Base-by-base conservation (phyloP, 2,113 vertebrate species). In the Xiphophorus hellerii region DNA sequence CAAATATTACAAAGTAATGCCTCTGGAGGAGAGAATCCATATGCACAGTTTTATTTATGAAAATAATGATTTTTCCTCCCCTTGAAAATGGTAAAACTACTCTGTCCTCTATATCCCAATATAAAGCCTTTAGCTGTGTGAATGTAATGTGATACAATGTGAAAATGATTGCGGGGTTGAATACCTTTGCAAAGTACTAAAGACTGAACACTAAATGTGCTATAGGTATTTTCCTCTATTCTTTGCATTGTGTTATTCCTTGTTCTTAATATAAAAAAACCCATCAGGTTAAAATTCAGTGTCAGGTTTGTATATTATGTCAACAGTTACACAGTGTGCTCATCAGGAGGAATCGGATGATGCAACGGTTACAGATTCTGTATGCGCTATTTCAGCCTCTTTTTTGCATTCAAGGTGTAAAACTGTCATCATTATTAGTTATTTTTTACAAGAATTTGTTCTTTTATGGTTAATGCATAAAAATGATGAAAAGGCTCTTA, bases 401-500 rank as follows among this genome's bases (percentile, higher is more conserved):
- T 48, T 37, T n/a, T 29, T 39, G 54, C 71, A 54, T 84, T 44
- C 33, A 3, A 81, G 39, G 27, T 71, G 60, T 73, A 29, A 1
- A 74, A 0, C 66, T 31, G 69, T 66, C 42, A 33, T 27, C n/a
- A 54, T 31, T 74, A 48, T 82, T 66, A 78, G 68, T 75, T 69
- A 77, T 75, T 51, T 77, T 27, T 20, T 22, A 30, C 42, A 29
- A 33, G n/a, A 73, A 70, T 77, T 60, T 9, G 83, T 81, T 67
- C 58, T 29, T 69, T 76, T 39, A 66, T 71, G 35, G 20, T 76
- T 68, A 74, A 79, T 63, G n/a, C 28, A 79, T 28, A 62, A 67
- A 70, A 67, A 71, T 3, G n/a, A 27, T 35, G 4, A 61, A 54
- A 81, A 61, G 66, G 27, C 72, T 70, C 31, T 76, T 54, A 44